Conservation (phyloP, 1,140 invertebrate species). For the Ephestia elutella region DNA sequence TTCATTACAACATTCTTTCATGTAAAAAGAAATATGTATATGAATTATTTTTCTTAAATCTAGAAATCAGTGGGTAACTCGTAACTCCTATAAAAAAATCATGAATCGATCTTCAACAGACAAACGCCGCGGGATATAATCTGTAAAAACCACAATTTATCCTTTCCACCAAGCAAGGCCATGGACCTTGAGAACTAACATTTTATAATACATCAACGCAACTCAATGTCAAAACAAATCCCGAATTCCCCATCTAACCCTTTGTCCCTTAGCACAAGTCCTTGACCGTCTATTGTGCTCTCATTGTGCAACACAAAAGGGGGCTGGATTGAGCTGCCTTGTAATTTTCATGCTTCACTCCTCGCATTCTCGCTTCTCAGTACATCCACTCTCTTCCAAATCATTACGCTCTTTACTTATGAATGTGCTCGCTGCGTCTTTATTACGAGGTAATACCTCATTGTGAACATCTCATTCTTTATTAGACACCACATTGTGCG, state of each 20-base stretch:
- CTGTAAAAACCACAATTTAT: background rate
- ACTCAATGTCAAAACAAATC: constrained; percentile 19
- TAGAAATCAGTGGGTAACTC: too few relatives aligned
- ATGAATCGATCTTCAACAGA: too few relatives aligned
- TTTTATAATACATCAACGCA: constrained; percentile 1
- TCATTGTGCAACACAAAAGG: constrained; percentile 54
- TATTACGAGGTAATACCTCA: constrained; percentile 51
- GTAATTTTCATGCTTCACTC: constrained; percentile 66
- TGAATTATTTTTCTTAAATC: too few relatives aligned
- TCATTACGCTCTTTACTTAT: constrained; percentile 69
- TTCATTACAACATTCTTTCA: too few relatives aligned
- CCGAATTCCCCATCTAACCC: constrained; percentile 38
- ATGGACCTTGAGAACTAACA: background rate
- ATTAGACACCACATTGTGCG: constrained; percentile 54
- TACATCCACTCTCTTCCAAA: constrained; percentile 66
- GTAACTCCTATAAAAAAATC: too few relatives aligned
- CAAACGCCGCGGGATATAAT: too few relatives aligned
- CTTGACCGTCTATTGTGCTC: constrained; percentile 61
- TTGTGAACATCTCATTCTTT: constrained; percentile 56
- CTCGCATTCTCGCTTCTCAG: constrained; percentile 53
- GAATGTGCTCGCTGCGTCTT: constrained; percentile 47
- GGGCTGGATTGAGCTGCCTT: constrained; percentile 56
- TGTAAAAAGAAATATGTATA: too few relatives aligned
- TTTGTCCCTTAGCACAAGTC: constrained; percentile 65
- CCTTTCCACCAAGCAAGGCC: background rate